A percentile compares a stretch with the other conserved stretches of the same genome.
Evolutionary conservation across 2,113 vertebrate genomes (phyloP).

Genomic region (Erythrolamprus reginae): DNA sequence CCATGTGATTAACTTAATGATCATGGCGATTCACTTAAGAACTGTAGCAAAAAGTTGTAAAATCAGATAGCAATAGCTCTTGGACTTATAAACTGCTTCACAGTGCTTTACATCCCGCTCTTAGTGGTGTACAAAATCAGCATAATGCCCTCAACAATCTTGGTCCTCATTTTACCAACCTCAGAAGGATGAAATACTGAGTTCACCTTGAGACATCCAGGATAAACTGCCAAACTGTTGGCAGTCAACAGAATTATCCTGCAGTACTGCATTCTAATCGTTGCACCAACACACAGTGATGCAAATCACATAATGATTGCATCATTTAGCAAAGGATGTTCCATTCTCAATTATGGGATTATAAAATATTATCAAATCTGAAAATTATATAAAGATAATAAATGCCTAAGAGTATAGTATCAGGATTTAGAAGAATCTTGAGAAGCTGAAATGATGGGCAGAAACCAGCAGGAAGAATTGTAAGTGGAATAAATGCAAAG

Average conservation of each 20-base stretch:
- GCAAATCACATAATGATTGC: background rate
- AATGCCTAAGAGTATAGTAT: background rate
- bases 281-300: background rate
- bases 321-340: background rate
- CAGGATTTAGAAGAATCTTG: background rate
- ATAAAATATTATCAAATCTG: background rate
- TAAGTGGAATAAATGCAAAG: background rate
- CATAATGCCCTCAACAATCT: too few species aligned
- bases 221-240: background rate
- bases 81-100: background rate
- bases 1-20: background rate
- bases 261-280: background rate
- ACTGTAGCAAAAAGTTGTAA: background rate
- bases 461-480: background rate
- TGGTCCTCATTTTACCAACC: too few species aligned
- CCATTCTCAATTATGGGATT: background rate
- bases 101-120: background rate
- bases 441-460: background rate
- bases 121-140: background rate
- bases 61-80: background rate
- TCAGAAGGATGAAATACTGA: background rate
- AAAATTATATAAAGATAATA: background rate
- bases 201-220: background rate
- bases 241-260: background rate
- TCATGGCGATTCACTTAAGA: background rate